Percentiles rank a stretch among this genome's conserved stretches.
phyloP scores from a whole-genome alignment of 2,797 vertebrate species.

The Acrocephalus scirpaceus region DNA sequence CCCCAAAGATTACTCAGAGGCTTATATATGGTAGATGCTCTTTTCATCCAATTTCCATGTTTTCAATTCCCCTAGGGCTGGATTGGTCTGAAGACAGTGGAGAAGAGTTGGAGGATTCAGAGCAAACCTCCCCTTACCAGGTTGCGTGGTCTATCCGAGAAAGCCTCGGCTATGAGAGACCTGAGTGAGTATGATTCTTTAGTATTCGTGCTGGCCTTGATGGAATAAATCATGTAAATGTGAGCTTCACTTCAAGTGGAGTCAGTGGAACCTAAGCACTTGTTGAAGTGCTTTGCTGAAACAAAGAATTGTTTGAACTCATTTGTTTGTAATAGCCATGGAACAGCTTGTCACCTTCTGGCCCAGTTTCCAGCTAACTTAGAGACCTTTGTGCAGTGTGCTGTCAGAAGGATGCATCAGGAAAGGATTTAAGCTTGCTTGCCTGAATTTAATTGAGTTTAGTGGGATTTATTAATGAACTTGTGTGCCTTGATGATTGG shows the following conservation, averaged over 20 bases:
- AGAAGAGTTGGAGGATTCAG: conserved; percentile 87
- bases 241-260: conserved; percentile 17
- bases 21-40: neutral
- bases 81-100: conserved; percentile 99
- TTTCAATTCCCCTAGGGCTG: conserved; percentile 81
- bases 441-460: neutral
- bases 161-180: conserved; percentile 80
- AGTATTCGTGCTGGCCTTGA: neutral
- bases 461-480: neutral
- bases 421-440: conserved; percentile 22
- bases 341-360: conserved; percentile 1
- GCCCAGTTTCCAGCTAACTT: neutral
- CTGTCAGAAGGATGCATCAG: neutral
- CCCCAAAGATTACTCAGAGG: neutral
- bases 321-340: neutral
- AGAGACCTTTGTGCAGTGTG: conserved; percentile 1
- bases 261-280: neutral
- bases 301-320: conserved; percentile 18
- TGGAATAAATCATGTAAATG: neutral
- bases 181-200: conserved; percentile 69
- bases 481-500: neutral
- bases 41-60: neutral
- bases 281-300: neutral
- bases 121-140: conserved; percentile 85
- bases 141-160: conserved; percentile 87